These are phyloP conservation scores for Danaus chrysippus DNA, from an alignment of 2,888 invertebrate genomes.

Conservation along the genomic window DNA sequence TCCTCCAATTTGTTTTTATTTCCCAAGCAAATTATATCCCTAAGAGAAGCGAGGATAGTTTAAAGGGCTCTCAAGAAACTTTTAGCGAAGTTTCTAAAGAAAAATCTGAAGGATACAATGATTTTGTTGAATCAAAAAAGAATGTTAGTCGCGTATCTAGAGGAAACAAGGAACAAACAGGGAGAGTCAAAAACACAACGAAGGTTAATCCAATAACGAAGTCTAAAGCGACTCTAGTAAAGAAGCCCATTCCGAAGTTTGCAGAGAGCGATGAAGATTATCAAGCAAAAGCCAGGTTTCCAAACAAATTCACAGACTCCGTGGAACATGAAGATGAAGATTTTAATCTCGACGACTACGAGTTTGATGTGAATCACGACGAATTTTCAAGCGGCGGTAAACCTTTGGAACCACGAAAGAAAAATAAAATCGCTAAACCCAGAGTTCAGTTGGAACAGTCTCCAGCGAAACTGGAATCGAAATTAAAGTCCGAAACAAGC, in stretches of 20 bases:
- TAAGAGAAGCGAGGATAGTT: slow-evolving; percentile 3
- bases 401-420: slow-evolving; percentile 52
- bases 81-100: slow-evolving; percentile 9
- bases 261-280: slow-evolving; percentile 59
- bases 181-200: slow-evolving; percentile 15
- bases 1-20: slow-evolving; percentile 10
- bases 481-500: slow-evolving; percentile 25
- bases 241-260: slow-evolving; percentile 63
- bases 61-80: neutral
- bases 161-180: slow-evolving; percentile 4
- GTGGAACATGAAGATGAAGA: slow-evolving; percentile 66
- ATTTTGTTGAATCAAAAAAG: slow-evolving; percentile 19
- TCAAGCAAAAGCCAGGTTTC: slow-evolving; percentile 44
- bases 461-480: slow-evolving; percentile 19
- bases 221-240: slow-evolving; percentile 40
- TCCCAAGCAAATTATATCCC: slow-evolving; percentile 8
- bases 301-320: slow-evolving; percentile 43
- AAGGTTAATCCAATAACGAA: slow-evolving; percentile 20
- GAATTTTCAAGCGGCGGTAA: slow-evolving; percentile 58
- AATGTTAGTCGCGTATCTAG: slow-evolving; percentile 20
- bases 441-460: slow-evolving; percentile 12
- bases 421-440: slow-evolving; percentile 32
- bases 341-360: slow-evolving; percentile 64
- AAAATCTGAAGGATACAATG: slow-evolving; percentile 9
- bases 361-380: slow-evolving; percentile 66